Percentiles rank a stretch among this genome's conserved stretches.
phyloP scores from a whole-genome alignment of 2,113 vertebrate species.

The Willisornis vidua region DNA sequence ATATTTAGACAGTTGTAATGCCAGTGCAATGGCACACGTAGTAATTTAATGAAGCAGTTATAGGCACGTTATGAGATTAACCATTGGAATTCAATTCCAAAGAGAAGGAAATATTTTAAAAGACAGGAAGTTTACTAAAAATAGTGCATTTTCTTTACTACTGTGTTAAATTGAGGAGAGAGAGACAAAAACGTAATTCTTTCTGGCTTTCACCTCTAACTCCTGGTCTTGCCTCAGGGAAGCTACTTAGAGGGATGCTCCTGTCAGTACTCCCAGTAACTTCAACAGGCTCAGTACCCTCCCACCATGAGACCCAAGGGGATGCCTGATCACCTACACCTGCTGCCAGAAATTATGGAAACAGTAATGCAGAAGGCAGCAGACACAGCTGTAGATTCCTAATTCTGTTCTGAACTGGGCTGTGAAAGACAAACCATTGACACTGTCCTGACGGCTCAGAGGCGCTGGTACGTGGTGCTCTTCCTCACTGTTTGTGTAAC shows the following conservation, averaged over 20 bases:
- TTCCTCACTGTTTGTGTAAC: not conserved
- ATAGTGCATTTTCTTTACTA: slow-evolving; percentile 12
- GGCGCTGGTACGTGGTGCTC: fast-evolving
- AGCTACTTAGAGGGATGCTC: not conserved
- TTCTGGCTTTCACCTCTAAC: not conserved
- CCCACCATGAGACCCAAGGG: not conserved
- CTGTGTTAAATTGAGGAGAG: not conserved
- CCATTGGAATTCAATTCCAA: slow-evolving; percentile 16
- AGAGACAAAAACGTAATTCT: not conserved
- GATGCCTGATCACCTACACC: not conserved
- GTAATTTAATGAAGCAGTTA: not conserved
- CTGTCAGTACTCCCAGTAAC: not conserved
- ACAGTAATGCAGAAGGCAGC: not conserved
- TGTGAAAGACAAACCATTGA: not conserved
- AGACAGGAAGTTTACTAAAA: not conserved
- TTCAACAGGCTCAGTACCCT: not conserved
- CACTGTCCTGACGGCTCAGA: not conserved
- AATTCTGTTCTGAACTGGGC: not conserved
- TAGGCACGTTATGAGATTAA: not conserved
- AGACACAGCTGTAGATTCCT: not conserved
- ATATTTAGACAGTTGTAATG: not conserved
- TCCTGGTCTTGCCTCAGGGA: not conserved
- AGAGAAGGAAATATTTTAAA: not conserved
- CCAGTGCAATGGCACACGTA: not conserved
- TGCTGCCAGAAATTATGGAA: not conserved